Evolutionary conservation across 2,888 invertebrate species (phyloP).

Genomic region (Aleiodes leptofemur): DNA sequence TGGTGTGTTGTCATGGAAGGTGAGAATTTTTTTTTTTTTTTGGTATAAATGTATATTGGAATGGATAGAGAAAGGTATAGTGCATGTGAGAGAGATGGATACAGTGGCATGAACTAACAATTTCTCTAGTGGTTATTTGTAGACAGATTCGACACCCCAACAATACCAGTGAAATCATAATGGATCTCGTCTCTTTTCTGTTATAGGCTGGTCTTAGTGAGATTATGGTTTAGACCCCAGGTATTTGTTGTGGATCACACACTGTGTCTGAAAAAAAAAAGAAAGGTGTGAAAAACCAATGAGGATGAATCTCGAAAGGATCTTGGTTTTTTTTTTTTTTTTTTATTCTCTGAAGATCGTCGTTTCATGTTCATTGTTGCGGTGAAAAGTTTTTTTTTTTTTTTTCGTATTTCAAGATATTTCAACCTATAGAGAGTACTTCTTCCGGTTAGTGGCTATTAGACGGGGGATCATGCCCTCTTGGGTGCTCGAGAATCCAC

Average conservation of each 20-base stretch:
- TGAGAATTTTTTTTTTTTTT: slow-evolving; percentile 37
- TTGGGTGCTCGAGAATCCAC: slow-evolving; percentile 67
- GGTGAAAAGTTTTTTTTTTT: slow-evolving; percentile 74
- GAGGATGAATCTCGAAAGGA: slow-evolving; percentile 66
- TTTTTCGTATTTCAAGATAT: slow-evolving; percentile 57
- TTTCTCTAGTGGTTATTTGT: slow-evolving; percentile 74
- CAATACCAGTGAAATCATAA: slow-evolving; percentile 72
- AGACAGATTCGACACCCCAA: slow-evolving; percentile 74
- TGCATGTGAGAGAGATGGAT: slow-evolving; percentile 38
- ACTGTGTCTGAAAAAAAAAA: slow-evolving; percentile 32
- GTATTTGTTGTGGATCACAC: slow-evolving; percentile 66
- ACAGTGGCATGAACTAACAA: slow-evolving; percentile 61
- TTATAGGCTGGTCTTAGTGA: slow-evolving; percentile 59
- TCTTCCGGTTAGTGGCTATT: slow-evolving; percentile 58
- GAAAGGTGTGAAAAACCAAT: slow-evolving; percentile 71
- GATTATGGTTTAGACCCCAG: slow-evolving; percentile 69
- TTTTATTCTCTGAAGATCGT: slow-evolving; percentile 68
- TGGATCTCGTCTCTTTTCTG: slow-evolving; percentile 59
- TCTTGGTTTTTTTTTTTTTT: slow-evolving; percentile 60
- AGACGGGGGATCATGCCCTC: slow-evolving; percentile 62
- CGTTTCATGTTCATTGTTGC: slow-evolving; percentile 69
- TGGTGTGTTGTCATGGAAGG: slow-evolving; percentile 33
- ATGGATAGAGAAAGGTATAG: slow-evolving; percentile 22
- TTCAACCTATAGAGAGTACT: slow-evolving; percentile 50
- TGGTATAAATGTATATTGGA: background rate